Evolutionary conservation across 2,888 invertebrate genomes (phyloP).

Genomic region (Apoda limacodes): DNA sequence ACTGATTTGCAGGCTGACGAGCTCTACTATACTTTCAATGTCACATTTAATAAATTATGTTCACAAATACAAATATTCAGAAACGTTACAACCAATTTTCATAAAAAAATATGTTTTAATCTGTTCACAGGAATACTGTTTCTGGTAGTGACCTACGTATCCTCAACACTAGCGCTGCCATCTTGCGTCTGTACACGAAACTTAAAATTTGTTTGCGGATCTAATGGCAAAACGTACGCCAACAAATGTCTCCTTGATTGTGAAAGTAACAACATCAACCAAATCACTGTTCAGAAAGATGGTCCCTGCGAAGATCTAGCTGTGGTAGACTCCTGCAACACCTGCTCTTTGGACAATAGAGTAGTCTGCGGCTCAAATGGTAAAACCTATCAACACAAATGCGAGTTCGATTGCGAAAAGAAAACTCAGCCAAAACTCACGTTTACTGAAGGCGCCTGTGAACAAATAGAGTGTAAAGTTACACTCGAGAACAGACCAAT

Average conservation of each 20-base stretch:
- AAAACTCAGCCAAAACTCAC: not conserved
- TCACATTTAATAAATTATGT: too few species aligned
- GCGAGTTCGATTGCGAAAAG: conserved; percentile 4
- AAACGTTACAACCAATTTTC: too few species aligned
- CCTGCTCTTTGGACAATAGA: conserved; percentile 1
- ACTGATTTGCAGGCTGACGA: too few species aligned
- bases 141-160: not conserved
- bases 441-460: too few species aligned
- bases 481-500: conserved; percentile 40
- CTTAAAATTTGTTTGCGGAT: conserved; percentile 28
- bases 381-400: conserved; percentile 15
- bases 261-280: conserved; percentile 4
- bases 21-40: too few species aligned
- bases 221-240: conserved; percentile 27
- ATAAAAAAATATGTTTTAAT: too few species aligned
- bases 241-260: conserved; percentile 21
- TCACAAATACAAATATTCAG: too few species aligned
- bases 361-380: conserved; percentile 18
- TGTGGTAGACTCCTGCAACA: not conserved
- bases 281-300: conserved; percentile 12
- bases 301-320: conserved; percentile 15
- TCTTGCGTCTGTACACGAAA: conserved; percentile 24
- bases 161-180: not conserved
- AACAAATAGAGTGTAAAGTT: not conserved
- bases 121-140: not conserved